Base-by-base conservation (phyloP, 1,140 invertebrate genomes). In the Trichonephila inaurata region DNA sequence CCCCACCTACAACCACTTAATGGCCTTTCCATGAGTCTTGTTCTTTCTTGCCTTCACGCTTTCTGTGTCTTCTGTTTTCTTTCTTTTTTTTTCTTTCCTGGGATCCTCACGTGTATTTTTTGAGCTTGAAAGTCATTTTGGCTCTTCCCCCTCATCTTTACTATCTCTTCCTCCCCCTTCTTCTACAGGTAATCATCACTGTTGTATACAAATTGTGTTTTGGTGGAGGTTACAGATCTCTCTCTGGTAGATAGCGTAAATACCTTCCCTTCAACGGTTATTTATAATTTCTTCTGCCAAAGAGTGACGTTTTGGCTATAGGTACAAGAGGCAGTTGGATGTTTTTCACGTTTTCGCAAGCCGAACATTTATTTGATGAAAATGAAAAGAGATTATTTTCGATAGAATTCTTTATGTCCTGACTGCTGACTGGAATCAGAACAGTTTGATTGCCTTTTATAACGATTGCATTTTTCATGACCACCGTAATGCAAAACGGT, bases 1-100 rank as follows among this genome's bases (percentile, higher is more conserved):
- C 4, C 28, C 72, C 72, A 14, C 14, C 21, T 64, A 64, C 12
- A 40, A 28, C 72, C 33, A 77, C 72, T 77, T 77, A 77, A 77
- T 77, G 72, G 72, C 72, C 28, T 77, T 77, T 77, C 72, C 72
- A 77, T 77, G 72, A 77, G 72, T 19, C 72, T 77, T 72, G 69
- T 72, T 40, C 28, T 77, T 77, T 77, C 72, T 77, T 69, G n/a
- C 66, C 24, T 69, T 77, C 72, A 77, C 72, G 72, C 72, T 77
- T 77, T 77, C 19, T 77, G 24, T 72, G 24, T 72, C 28, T 24
- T 40, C 28, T 77, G 16, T 77, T 77, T 28, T 77, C 33, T 33
- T 6, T 33, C 14, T 33, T 40, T 77, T 77, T 2, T 28, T 19
- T 33, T 77, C 18, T 24, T 69, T 14, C 6, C 16, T 64, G 21